phyloP scores from a whole-genome alignment of 2,888 invertebrate species.

The Brenthis ino region DNA sequence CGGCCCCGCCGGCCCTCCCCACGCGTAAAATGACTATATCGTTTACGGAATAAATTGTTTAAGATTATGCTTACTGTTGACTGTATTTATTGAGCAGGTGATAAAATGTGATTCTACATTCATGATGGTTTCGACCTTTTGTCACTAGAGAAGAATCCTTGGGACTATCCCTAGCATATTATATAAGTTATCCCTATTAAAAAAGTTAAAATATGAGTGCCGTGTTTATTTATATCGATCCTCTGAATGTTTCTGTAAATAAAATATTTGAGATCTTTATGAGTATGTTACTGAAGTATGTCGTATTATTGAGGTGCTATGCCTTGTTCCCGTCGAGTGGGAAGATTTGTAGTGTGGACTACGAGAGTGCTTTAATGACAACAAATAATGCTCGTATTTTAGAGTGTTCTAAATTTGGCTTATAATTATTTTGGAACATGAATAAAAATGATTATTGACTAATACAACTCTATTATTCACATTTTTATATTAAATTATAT shows the following conservation, averaged over 20 bases:
- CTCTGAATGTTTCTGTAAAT: conserved; percentile 30
- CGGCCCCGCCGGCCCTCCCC: conserved; percentile 20
- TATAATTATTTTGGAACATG: conserved; percentile 23
- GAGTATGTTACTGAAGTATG: conserved; percentile 14
- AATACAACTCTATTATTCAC: conserved; percentile 16
- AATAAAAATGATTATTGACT: conserved; percentile 20
- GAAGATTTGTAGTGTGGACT: conserved; percentile 10
- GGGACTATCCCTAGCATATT: conserved; percentile 81
- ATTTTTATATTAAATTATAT: not conserved
- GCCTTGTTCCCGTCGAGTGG: not conserved
- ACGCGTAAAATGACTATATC: conserved; percentile 76
- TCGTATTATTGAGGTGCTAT: conserved; percentile 18
- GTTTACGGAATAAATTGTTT: conserved; percentile 78
- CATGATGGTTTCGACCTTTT: conserved; percentile 76
- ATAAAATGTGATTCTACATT: conserved; percentile 79
- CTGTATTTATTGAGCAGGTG: conserved; percentile 81
- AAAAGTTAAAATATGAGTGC: conserved; percentile 67
- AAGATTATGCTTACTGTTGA: conserved; percentile 82
- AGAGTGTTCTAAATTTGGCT: conserved; percentile 20
- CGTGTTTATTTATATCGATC: conserved; percentile 37
- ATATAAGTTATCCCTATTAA: conserved; percentile 83
- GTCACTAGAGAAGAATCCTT: conserved; percentile 77
- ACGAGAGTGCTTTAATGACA: conserved; percentile 14
- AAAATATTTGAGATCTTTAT: conserved; percentile 10
- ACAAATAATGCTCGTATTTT: conserved; percentile 9